Conservation (phyloP, 2,113 vertebrate genomes). For the Octodon degus region DNA sequence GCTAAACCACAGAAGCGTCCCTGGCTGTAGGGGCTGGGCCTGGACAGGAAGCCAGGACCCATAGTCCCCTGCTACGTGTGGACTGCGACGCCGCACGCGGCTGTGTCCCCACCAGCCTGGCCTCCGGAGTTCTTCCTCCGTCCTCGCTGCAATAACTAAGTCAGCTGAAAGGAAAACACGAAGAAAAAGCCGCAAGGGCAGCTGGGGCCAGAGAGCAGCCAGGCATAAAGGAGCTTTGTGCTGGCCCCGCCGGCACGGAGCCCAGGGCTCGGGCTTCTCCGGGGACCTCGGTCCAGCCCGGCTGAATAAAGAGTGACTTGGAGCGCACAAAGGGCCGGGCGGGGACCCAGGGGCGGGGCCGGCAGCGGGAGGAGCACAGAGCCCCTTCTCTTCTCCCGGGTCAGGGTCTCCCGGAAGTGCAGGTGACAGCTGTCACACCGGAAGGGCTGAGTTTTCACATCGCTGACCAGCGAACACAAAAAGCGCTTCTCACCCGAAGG, state of each 20-base stretch:
- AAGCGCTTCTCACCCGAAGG: neutral
- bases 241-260: conserved; percentile 62
- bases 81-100: conserved; percentile 62
- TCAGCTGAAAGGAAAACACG: conserved; percentile 86
- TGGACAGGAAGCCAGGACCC: conserved; percentile 80
- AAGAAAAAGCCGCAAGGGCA: conserved; percentile 82
- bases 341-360: neutral
- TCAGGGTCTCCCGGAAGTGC: conserved; percentile 70
- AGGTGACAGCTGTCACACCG: conserved; percentile 19
- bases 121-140: conserved; percentile 78
- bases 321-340: conserved; percentile 10
- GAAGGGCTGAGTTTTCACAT: neutral
- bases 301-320: conserved; percentile 83
- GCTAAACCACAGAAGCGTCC: conserved; percentile 77
- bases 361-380: conserved; percentile 52
- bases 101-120: conserved; percentile 72
- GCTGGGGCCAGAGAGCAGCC: conserved; percentile 83
- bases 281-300: conserved; percentile 76
- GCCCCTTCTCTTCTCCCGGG: conserved; percentile 71
- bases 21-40: conserved; percentile 73
- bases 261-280: neutral
- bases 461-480: neutral
- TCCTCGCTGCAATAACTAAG: conserved; percentile 84
- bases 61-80: neutral
- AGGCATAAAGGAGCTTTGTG: conserved; percentile 87